phyloP scores from a whole-genome alignment of 2,888 invertebrate genomes.

The Ochropleura plecta region DNA sequence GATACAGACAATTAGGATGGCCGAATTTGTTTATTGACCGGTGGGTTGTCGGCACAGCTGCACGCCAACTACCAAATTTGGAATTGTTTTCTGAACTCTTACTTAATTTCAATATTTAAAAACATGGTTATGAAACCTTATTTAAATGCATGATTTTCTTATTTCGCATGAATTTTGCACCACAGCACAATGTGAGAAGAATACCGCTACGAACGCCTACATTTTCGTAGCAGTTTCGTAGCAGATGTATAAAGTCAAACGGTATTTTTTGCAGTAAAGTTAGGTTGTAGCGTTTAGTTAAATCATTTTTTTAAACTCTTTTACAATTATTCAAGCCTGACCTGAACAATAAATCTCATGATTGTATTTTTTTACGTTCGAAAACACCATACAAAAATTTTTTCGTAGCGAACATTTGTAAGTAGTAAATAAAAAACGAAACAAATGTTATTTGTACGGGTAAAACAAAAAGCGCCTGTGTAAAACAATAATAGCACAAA shows the following conservation, averaged over 20 bases:
- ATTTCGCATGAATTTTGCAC: conserved; percentile 2
- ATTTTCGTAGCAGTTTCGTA: conserved; percentile 57
- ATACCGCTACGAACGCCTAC: conserved; percentile 43
- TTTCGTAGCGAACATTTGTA: not conserved
- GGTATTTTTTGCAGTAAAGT: conserved; percentile 52
- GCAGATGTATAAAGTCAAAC: conserved; percentile 42
- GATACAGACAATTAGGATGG: conserved; percentile 74
- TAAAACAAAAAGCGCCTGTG: not conserved
- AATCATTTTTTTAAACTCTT: conserved; percentile 38
- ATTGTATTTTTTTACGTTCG: not conserved
- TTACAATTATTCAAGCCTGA: conserved; percentile 34
- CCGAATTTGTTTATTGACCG: conserved; percentile 79
- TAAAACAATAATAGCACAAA: conserved; percentile 2
- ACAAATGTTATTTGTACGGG: not conserved
- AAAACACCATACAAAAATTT: not conserved
- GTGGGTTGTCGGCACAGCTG: conserved; percentile 68
- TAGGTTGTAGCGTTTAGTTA: conserved; percentile 23
- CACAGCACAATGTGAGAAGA: conserved; percentile 9
- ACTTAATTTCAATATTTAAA: conserved; percentile 37
- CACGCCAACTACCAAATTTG: conserved; percentile 58
- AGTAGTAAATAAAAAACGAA: not conserved
- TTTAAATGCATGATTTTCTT: not conserved
- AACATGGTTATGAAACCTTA: conserved; percentile 25
- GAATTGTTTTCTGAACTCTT: conserved; percentile 39
- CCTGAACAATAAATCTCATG: conserved; percentile 15